Conservation (phyloP, 1,140 invertebrate species). For the Triops longicaudatus region DNA sequence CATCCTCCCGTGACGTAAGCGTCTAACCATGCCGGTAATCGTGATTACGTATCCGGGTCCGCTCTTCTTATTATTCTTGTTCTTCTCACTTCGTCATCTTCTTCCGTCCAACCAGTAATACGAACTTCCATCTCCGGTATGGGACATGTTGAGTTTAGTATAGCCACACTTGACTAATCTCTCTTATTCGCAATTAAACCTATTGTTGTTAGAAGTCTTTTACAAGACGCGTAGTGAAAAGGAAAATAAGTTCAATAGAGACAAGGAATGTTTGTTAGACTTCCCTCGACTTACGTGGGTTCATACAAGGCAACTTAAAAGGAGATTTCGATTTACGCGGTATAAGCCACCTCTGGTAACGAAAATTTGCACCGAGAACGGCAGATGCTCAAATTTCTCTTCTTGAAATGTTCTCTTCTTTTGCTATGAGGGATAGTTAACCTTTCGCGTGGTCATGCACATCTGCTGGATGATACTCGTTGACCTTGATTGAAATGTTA, state of each 20-base stretch:
- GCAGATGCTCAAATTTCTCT: neutral
- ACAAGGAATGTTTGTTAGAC: no score
- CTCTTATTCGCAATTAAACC: no score
- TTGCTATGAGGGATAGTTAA: neutral
- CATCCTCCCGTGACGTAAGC: constrained; percentile 1
- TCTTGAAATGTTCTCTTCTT: neutral
- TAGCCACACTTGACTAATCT: no score
- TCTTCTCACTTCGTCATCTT: neutral
- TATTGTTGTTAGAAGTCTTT: no score
- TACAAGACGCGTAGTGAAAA: no score
- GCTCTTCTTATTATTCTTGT: neutral
- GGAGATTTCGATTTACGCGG: no score
- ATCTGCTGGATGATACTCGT: neutral
- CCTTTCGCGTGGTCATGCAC: neutral
- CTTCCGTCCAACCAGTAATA: neutral
- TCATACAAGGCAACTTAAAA: no score
- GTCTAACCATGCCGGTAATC: constrained; percentile 4
- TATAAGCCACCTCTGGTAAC: no score
- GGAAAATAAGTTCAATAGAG: no score
- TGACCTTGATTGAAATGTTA: neutral
- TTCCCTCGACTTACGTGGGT: no score
- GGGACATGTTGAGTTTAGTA: no score
- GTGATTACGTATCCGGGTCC: constrained; percentile 4
- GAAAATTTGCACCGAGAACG: neutral
- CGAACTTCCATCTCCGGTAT: no score